Evolutionary conservation across 2,113 vertebrate species (phyloP).

Genomic region (Mohoua ochrocephala): DNA sequence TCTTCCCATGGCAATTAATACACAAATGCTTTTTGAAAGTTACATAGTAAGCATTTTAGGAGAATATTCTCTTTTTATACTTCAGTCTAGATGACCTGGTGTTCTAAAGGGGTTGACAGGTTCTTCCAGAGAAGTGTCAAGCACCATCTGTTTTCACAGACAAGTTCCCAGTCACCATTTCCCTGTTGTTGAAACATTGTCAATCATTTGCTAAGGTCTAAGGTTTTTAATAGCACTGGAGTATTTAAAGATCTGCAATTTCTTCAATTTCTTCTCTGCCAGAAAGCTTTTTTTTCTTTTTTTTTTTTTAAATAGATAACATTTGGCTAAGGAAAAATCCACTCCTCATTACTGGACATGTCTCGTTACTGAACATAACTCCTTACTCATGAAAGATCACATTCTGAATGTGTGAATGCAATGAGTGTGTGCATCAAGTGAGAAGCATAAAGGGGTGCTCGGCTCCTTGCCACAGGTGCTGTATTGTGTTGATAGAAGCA

Average conservation of each 20-base stretch:
- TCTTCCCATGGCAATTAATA: background rate
- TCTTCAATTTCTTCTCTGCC: background rate
- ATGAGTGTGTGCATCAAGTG: background rate
- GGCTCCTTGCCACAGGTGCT: background rate
- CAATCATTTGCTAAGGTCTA: background rate
- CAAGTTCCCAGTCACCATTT: background rate
- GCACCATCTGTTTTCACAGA: constrained; percentile 2
- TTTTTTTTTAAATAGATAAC: background rate
- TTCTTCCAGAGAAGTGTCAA: background rate
- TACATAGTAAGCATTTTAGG: background rate
- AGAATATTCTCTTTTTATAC: background rate
- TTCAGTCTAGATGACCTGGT: background rate
- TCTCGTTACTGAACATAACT: background rate
- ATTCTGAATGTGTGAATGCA: background rate
- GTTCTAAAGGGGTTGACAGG: background rate
- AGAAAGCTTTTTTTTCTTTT: background rate
- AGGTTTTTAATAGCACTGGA: background rate
- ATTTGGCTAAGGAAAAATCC: background rate
- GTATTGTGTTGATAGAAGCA: background rate
- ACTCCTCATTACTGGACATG: background rate
- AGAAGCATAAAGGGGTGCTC: background rate
- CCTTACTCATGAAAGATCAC: background rate
- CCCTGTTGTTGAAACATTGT: background rate
- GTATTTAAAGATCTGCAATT: background rate
- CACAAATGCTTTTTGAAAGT: background rate